Conservation (phyloP, 2,797 vertebrate genomes). For the Fistularia commersonii region DNA sequence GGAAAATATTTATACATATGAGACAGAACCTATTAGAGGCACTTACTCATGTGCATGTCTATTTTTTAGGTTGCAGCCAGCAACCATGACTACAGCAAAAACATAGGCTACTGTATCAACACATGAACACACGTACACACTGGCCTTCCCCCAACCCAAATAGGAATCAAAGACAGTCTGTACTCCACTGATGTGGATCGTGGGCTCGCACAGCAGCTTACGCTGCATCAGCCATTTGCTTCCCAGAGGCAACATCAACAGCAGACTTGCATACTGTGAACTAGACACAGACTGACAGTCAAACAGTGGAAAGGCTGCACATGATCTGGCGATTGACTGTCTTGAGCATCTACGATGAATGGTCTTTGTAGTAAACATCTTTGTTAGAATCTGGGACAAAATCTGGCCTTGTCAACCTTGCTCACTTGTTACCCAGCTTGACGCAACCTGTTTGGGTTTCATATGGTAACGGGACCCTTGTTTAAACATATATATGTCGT, state of each 20-base stretch:
- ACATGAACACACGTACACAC: conserved; percentile 4
- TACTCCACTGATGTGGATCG: conserved; percentile 32
- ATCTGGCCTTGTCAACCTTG: conserved; percentile 23
- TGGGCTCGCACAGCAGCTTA: conserved; percentile 25
- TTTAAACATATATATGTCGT: too few relatives aligned
- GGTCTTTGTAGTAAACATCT: conserved; percentile 24
- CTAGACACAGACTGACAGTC: conserved; percentile 27
- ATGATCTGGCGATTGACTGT: too few relatives aligned
- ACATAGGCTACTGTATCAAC: conserved; percentile 10
- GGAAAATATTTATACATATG: conserved; percentile 14
- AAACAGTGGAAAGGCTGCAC: neutral
- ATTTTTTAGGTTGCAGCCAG: conserved; percentile 17
- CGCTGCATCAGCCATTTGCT: conserved; percentile 63
- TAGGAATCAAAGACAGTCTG: conserved; percentile 44
- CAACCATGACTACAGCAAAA: conserved; percentile 33
- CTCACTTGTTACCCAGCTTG: conserved; percentile 2
- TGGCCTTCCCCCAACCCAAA: conserved; percentile 23
- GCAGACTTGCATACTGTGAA: conserved; percentile 32
- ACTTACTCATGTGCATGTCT: conserved; percentile 8
- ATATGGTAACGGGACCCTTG: too few relatives aligned
- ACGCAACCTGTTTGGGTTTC: too few relatives aligned
- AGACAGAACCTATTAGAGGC: conserved; percentile 13
- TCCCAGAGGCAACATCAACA: conserved; percentile 28
- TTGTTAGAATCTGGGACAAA: conserved; percentile 43
- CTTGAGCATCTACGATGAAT: conserved; percentile 6